Base-by-base conservation (phyloP, 2,797 vertebrate species). In the Mus spretus region DNA sequence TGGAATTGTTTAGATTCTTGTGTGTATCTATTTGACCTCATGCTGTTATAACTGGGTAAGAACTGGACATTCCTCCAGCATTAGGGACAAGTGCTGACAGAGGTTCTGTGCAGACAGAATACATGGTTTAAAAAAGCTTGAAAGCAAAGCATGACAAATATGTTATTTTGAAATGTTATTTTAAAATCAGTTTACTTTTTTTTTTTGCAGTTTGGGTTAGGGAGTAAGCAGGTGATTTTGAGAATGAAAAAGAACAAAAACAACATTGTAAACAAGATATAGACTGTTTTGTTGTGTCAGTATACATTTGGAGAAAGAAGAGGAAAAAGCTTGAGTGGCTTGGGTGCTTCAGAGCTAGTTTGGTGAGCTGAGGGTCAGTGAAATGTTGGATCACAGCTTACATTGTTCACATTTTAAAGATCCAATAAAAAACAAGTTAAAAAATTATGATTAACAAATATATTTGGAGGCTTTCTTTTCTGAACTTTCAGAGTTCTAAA, bases 1-100 rank as follows among this genome's bases (percentile, higher is more conserved):
- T 96, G 88, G 44, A 89, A 89, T 88, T 91, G 67, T 92, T 96
- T 95, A 91, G 37, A 47, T 87, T 93, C 47, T 90, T 31, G 24
- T 83, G 4, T 61, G 55, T 96, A 8, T 87, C 17, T 86, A 53
- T 84, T 83, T 97, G 88, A 92, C 82, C 61, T 92, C 86, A 90
- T 86, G 84, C 57, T 94, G 61, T 55, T 40, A 89, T 20, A 92
- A 57, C 20, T 87, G 57, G 37, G n/a, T 81, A 79, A 93, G 37
- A 96, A 92, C 31, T 90, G 61, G 61, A 86, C 34, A 61, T 93
- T 96, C 75, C 34, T 55, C 53, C 24, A 70, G 17, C 44, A 72
- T 93, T 65, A 59, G 72, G 63, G 31, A 86, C 44, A 81, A n/a
- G 44, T 89, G 47, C 11, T 85, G 44, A 74, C 84, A 47, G 6